phyloP scores from a whole-genome alignment of 2,113 vertebrate genomes.

The Platichthys flesus region DNA sequence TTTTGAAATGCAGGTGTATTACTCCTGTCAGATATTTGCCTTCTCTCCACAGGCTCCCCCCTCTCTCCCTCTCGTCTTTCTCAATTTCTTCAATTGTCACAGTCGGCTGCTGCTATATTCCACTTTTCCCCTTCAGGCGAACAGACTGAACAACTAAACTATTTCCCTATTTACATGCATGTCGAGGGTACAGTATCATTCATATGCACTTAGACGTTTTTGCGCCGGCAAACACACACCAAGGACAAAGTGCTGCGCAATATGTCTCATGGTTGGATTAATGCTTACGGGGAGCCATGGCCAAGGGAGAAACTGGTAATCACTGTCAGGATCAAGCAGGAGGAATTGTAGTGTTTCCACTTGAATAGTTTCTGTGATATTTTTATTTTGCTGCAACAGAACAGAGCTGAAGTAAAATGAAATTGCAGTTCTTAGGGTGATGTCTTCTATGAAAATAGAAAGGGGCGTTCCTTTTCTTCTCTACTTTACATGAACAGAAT shows the following conservation, averaged over 20 bases:
- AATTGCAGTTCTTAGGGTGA: constrained; percentile 25
- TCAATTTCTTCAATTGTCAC: constrained; percentile 72
- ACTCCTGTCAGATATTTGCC: constrained; percentile 55
- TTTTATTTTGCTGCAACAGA: neutral
- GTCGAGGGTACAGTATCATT: constrained; percentile 32
- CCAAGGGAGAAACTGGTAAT: constrained; percentile 31
- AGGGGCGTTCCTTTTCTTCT: neutral
- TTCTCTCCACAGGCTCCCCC: constrained; percentile 12
- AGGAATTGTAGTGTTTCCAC: constrained; percentile 19
- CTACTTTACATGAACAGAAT: neutral
- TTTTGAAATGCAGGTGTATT: constrained; percentile 49
- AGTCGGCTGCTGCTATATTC: constrained; percentile 66
- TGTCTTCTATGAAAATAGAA: neutral
- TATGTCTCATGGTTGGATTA: constrained; percentile 16
- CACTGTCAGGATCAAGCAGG: constrained; percentile 33
- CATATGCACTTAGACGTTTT: constrained; percentile 31
- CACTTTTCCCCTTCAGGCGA: constrained; percentile 52
- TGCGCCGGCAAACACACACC: constrained; percentile 12
- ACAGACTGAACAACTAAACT: constrained; percentile 58
- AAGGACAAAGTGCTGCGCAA: neutral
- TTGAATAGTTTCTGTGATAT: neutral
- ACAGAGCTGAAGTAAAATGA: neutral
- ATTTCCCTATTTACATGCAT: constrained; percentile 72
- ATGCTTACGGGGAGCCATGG: neutral
- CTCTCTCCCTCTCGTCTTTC: constrained; percentile 34